phyloP scores from a whole-genome alignment of 2,797 vertebrate genomes.

The Cichlasoma orientale region DNA sequence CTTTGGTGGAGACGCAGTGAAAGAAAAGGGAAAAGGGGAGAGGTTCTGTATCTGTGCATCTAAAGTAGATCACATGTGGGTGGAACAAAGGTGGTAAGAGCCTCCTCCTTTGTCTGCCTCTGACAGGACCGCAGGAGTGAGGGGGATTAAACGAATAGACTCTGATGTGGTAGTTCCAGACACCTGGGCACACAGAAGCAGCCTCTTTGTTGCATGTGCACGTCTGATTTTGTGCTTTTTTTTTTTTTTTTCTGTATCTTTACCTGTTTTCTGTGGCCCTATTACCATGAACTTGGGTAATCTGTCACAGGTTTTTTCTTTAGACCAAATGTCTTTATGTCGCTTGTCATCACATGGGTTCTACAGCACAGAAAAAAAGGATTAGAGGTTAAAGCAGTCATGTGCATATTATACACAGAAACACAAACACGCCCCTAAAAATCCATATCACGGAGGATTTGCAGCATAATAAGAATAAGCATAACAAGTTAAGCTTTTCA shows the following conservation, averaged over 20 bases:
- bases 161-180: constrained; percentile 45
- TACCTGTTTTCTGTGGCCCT: constrained; percentile 97
- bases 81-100: constrained; percentile 47
- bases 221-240: constrained; percentile 17
- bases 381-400: constrained; percentile 17
- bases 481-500: neutral
- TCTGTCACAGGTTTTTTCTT: constrained; percentile 95
- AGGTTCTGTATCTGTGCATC: constrained; percentile 38
- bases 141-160: constrained; percentile 60
- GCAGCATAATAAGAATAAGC: neutral
- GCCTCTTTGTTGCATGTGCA: constrained; percentile 27
- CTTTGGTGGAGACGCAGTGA: constrained; percentile 24
- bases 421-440: constrained; percentile 3
- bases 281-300: constrained; percentile 95
- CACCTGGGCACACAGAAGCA: constrained; percentile 59
- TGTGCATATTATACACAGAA: neutral
- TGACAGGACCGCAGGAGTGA: constrained; percentile 53
- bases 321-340: constrained; percentile 98
- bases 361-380: constrained; percentile 67
- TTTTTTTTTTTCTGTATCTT: constrained; percentile 49
- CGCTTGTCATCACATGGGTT: constrained; percentile 97
- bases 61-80: constrained; percentile 55
- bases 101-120: constrained; percentile 57
- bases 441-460: neutral
- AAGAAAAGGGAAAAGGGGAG: constrained; percentile 18